Evolutionary conservation across 2,113 vertebrate species (phyloP).

Genomic region (Platycercus adscitus): DNA sequence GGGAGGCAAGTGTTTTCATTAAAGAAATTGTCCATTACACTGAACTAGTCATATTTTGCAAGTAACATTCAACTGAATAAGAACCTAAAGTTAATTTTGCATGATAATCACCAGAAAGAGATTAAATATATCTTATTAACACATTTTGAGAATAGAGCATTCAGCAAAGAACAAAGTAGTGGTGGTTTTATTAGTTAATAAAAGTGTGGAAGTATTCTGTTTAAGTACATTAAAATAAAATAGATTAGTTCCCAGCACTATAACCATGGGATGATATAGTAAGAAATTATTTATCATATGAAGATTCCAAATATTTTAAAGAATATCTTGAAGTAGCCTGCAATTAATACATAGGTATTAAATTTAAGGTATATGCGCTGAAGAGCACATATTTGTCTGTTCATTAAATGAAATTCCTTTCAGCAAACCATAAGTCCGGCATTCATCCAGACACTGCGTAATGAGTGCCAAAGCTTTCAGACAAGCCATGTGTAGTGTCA

Average conservation of each 20-base stretch:
- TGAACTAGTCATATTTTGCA: background rate
- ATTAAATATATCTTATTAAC: background rate
- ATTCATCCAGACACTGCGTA: background rate
- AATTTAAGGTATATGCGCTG: background rate
- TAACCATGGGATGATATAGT: background rate
- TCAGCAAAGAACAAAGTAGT: background rate
- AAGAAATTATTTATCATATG: background rate
- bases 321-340: background rate
- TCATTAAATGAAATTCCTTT: background rate
- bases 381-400: background rate
- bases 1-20: background rate
- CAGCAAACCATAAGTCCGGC: background rate
- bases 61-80: background rate
- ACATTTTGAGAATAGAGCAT: background rate
- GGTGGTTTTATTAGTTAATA: background rate
- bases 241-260: background rate
- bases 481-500: background rate
- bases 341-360: background rate
- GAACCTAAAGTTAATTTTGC: background rate
- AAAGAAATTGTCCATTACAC: background rate
- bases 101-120: background rate
- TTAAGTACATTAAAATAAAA: background rate
- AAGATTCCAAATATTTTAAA: background rate
- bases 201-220: background rate
- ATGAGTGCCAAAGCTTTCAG: background rate